A percentile compares a stretch with the other conserved stretches of the same genome.
phyloP scores from a whole-genome alignment of 1,140 invertebrate genomes.

The Neodiprion fabricii region DNA sequence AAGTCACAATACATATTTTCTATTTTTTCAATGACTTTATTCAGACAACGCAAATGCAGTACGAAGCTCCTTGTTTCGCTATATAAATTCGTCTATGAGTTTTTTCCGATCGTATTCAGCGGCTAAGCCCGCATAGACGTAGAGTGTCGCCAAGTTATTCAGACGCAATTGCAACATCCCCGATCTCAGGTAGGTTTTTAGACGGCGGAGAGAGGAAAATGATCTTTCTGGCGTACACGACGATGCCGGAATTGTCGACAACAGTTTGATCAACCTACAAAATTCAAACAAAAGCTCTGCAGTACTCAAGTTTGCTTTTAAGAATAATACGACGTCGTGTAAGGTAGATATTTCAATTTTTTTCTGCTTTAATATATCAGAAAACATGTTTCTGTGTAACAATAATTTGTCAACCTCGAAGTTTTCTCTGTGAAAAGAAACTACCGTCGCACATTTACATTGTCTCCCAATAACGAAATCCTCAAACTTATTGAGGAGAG shows the following conservation, averaged over 20 bases:
- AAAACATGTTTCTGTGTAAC: background rate
- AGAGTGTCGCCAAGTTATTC: conserved; percentile 27
- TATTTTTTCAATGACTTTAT: background rate
- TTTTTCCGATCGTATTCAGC: conserved; percentile 23
- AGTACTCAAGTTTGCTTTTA: background rate
- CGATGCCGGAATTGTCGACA: conserved; percentile 28
- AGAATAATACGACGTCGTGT: too few species aligned
- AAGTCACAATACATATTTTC: background rate
- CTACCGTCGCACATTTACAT: background rate
- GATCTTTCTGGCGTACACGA: conserved; percentile 29
- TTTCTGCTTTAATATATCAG: background rate
- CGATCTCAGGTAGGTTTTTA: conserved; percentile 31
- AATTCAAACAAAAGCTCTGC: conserved; percentile 9
- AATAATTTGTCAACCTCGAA: conserved; percentile 3
- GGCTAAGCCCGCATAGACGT: conserved; percentile 21
- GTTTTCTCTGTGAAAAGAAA: background rate
- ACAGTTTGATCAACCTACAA: conserved; percentile 13
- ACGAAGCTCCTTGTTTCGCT: conserved; percentile 4
- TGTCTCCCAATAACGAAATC: background rate
- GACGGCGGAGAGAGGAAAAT: conserved; percentile 24
- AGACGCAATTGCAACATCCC: conserved; percentile 28
- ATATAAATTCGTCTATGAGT: conserved; percentile 22
- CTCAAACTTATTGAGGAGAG: background rate
- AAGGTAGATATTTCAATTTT: too few species aligned
- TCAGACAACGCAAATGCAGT: background rate